These are phyloP conservation scores for Drosophila mulleri DNA, from an alignment of 2,888 invertebrate genomes.

Conservation along the genomic window DNA sequence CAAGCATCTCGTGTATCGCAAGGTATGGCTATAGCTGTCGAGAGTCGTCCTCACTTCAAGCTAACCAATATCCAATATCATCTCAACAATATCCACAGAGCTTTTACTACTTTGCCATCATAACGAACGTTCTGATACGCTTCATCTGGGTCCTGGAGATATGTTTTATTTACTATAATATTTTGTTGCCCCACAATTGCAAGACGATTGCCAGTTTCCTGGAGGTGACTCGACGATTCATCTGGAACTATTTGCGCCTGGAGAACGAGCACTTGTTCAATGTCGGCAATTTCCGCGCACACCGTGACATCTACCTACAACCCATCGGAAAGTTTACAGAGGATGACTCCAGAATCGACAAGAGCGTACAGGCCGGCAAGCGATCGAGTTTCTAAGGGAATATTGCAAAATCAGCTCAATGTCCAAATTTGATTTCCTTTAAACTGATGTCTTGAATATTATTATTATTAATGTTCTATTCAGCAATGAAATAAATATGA, in stretches of 20 bases:
- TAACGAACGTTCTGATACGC: slow-evolving; percentile 95
- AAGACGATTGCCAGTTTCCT: slow-evolving; percentile 91
- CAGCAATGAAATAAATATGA: not conserved
- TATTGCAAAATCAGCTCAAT: not conserved
- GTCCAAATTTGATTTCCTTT: not conserved
- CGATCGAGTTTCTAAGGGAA: not conserved
- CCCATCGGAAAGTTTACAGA: not conserved
- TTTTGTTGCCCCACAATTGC: slow-evolving; percentile 90
- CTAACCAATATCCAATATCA: not conserved
- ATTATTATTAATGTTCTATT: not conserved
- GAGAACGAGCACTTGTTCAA: slow-evolving; percentile 99
- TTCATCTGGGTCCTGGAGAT: slow-evolving; percentile 96
- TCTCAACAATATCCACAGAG: slow-evolving; percentile 85
- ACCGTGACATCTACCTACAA: slow-evolving; percentile 94
- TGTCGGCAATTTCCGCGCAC: slow-evolving; percentile 98
- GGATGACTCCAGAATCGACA: not conserved
- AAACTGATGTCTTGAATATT: not conserved
- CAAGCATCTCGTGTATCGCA: slow-evolving; percentile 96
- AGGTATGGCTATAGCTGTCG: slow-evolving; percentile 85
- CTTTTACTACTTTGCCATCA: slow-evolving; percentile 93
- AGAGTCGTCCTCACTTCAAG: not conserved
- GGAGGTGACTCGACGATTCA: slow-evolving; percentile 94
- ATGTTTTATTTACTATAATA: slow-evolving; percentile 90
- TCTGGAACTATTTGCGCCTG: slow-evolving; percentile 99
- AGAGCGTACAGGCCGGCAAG: not conserved